Evolutionary conservation across 2,888 invertebrate species (phyloP).

Genomic region (Hymenopus coronatus): DNA sequence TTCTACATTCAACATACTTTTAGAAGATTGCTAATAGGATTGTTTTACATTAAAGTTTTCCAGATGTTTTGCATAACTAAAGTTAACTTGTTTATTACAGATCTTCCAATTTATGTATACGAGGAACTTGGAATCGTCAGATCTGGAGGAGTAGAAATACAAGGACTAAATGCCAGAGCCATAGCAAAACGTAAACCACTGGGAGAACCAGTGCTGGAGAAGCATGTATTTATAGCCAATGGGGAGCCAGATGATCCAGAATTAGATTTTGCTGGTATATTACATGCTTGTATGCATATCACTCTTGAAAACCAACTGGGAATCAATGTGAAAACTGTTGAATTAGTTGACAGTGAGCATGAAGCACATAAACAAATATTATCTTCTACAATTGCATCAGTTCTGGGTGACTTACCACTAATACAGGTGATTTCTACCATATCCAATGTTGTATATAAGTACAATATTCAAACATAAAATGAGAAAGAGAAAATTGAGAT

Average conservation of each 20-base stretch:
- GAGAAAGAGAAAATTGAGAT: too few species aligned
- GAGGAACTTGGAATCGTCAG: slow-evolving; percentile 53
- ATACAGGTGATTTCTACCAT: slow-evolving; percentile 38
- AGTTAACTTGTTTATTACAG: background rate
- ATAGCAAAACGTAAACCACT: slow-evolving; percentile 67
- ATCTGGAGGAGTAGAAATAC: slow-evolving; percentile 74
- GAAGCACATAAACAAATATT: slow-evolving; percentile 43
- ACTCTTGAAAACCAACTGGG: slow-evolving; percentile 67
- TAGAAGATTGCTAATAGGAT: too few species aligned
- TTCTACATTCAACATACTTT: too few species aligned
- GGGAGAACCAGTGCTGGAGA: slow-evolving; percentile 74
- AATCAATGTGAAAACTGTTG: slow-evolving; percentile 60
- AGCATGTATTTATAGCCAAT: slow-evolving; percentile 70
- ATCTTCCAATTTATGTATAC: slow-evolving; percentile 51
- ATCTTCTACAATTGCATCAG: slow-evolving; percentile 43
- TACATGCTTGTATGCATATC: slow-evolving; percentile 64
- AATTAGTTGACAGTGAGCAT: slow-evolving; percentile 54
- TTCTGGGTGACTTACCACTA: slow-evolving; percentile 44
- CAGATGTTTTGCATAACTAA: background rate
- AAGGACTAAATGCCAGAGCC: slow-evolving; percentile 72
- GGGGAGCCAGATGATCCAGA: slow-evolving; percentile 38
- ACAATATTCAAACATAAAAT: too few species aligned
- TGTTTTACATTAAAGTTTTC: too few species aligned
- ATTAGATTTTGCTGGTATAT: slow-evolving; percentile 49
- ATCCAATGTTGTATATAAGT: too few species aligned